phyloP scores from a whole-genome alignment of 2,888 invertebrate genomes.

The Tillus elongatus region DNA sequence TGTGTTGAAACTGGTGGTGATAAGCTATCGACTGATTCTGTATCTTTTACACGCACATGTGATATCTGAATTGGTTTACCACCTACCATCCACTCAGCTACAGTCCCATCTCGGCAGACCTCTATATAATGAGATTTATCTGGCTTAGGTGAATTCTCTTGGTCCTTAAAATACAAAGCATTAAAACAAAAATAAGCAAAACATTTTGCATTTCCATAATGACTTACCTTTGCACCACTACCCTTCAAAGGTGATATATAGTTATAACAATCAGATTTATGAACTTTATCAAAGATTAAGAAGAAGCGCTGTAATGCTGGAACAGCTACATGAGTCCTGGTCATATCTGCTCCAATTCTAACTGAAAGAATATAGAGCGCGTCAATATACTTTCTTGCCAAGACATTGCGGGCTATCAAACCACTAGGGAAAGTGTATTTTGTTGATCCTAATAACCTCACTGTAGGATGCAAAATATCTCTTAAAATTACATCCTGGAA shows the following conservation, averaged over 20 bases:
- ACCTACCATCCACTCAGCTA: conserved; percentile 53
- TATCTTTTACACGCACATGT: conserved; percentile 37
- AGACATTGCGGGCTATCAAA: conserved; percentile 58
- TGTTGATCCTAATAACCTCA: conserved; percentile 71
- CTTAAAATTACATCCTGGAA: conserved; percentile 76
- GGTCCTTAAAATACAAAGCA: too few species aligned
- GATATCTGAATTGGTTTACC: conserved; percentile 46
- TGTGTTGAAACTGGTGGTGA: conserved; percentile 45
- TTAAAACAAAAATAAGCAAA: too few species aligned
- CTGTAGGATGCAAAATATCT: conserved; percentile 72
- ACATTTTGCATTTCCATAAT: too few species aligned
- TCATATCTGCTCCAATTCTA: conserved; percentile 69
- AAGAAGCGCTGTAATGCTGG: conserved; percentile 68
- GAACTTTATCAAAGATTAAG: conserved; percentile 69
- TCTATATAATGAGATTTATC: conserved; percentile 43
- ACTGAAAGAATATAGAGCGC: conserved; percentile 71
- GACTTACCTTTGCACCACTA: too few species aligned
- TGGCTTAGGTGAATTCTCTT: too few species aligned
- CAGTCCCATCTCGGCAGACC: conserved; percentile 51
- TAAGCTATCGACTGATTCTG: conserved; percentile 51
- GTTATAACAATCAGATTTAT: too few species aligned
- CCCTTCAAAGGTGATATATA: too few species aligned
- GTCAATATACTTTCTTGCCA: conserved; percentile 75
- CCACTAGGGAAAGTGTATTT: conserved; percentile 78
- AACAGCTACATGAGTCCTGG: conserved; percentile 61